phyloP scores from a whole-genome alignment of 2,113 vertebrate genomes.

The Aegypius monachus region DNA sequence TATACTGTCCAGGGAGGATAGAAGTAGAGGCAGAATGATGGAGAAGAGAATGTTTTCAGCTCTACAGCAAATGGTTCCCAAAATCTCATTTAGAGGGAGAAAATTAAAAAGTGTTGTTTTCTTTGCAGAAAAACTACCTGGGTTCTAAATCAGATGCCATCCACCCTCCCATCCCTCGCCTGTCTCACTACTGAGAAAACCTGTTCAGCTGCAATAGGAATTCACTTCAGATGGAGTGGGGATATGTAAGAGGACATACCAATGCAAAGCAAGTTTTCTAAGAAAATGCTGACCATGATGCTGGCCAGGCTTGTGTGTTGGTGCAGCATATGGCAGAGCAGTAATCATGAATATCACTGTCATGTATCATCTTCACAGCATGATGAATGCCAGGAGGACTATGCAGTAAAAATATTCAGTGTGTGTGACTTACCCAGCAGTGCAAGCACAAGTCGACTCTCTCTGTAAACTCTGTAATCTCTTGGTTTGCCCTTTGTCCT shows the following conservation, averaged over 20 bases:
- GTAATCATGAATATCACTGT: neutral
- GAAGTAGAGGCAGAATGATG: neutral
- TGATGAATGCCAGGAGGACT: neutral
- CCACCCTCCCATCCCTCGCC: neutral
- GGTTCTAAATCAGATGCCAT: neutral
- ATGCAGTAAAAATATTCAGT: neutral
- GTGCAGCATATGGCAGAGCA: neutral
- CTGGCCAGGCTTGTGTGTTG: neutral
- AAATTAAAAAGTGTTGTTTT: neutral
- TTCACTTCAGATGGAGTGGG: neutral
- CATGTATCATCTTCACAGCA: neutral
- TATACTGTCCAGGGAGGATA: neutral
- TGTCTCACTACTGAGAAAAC: neutral
- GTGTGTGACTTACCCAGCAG: neutral
- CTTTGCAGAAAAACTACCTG: neutral
- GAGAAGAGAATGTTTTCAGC: neutral
- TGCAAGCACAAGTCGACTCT: accelerated
- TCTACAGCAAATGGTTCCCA: neutral
- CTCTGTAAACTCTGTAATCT: neutral
- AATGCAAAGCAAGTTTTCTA: neutral
- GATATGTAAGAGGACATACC: neutral
- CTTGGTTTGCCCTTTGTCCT: neutral
- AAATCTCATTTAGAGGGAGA: neutral
- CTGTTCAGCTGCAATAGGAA: neutral
- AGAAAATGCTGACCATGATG: neutral